Evolutionary conservation across 2,888 invertebrate species (phyloP).

Genomic region (Tipula confusa): DNA sequence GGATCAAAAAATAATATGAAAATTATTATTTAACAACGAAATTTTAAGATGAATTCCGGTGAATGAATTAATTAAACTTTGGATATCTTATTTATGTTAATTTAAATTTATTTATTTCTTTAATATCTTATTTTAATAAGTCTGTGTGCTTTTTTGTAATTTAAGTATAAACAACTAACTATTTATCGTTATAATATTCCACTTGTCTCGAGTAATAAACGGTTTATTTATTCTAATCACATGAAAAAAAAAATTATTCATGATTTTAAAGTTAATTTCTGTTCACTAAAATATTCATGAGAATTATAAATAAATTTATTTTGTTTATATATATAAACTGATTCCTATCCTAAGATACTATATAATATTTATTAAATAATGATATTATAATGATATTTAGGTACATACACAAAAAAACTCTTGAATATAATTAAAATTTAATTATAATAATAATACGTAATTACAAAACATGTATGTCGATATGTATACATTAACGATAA

Average conservation of each 20-base stretch:
- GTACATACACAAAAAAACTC: not conserved
- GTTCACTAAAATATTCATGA: not conserved
- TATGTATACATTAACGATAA: not conserved
- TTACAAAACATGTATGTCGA: not conserved
- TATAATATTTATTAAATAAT: not conserved
- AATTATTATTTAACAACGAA: not conserved
- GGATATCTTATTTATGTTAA: not conserved
- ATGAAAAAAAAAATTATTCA: not conserved
- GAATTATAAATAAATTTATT: not conserved
- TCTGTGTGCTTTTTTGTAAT: not conserved
- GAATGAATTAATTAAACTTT: not conserved
- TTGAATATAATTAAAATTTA: not conserved
- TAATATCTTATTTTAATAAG: not conserved
- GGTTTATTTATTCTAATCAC: not conserved
- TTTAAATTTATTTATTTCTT: not conserved
- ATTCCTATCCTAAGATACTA: not conserved
- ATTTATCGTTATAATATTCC: constrained; percentile 7
- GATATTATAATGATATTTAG: not conserved
- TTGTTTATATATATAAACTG: not conserved
- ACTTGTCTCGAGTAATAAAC: constrained; percentile 20
- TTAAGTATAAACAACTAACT: not conserved
- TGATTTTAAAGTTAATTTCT: not conserved
- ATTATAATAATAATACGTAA: not conserved
- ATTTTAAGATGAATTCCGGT: not conserved
- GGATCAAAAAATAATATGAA: too few species aligned